phyloP scores from a whole-genome alignment of 2,888 invertebrate genomes.

The Blomia tropicalis region DNA sequence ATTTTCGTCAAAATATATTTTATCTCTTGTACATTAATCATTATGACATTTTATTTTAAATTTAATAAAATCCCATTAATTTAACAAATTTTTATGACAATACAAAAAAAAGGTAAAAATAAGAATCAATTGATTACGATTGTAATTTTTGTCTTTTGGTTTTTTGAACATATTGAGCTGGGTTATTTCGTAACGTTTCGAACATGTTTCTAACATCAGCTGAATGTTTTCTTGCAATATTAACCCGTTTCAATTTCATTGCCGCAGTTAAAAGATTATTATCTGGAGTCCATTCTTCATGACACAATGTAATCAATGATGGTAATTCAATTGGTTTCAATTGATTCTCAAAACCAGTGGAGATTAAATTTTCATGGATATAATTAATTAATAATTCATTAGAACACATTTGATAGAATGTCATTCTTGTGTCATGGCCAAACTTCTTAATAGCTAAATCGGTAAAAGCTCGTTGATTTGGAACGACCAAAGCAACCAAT shows the following conservation, averaged over 20 bases:
- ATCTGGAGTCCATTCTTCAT: conserved; percentile 42
- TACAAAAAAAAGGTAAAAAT: too few species aligned
- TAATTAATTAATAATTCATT: background rate
- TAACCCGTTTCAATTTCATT: conserved; percentile 41
- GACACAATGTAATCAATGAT: conserved; percentile 36
- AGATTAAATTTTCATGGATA: background rate
- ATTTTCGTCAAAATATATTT: background rate
- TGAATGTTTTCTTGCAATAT: conserved; percentile 32
- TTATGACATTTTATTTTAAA: too few species aligned
- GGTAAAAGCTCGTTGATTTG: conserved; percentile 39
- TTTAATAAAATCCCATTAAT: too few species aligned
- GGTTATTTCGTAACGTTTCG: background rate
- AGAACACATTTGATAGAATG: background rate
- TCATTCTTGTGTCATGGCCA: conserved; percentile 33
- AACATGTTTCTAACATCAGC: background rate
- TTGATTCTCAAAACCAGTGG: background rate
- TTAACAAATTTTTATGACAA: too few species aligned
- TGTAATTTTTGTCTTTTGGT: too few species aligned
- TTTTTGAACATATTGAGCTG: too few species aligned
- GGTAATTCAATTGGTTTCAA: conserved; percentile 36
- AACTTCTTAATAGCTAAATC: conserved; percentile 24
- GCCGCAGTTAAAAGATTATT: conserved; percentile 42
- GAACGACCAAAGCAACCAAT: conserved; percentile 79
- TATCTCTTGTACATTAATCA: background rate
- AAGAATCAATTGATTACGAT: too few species aligned